Evolutionary conservation across 2,797 vertebrate genomes (phyloP).

Genomic region (Microctenopoma steveboyesi): DNA sequence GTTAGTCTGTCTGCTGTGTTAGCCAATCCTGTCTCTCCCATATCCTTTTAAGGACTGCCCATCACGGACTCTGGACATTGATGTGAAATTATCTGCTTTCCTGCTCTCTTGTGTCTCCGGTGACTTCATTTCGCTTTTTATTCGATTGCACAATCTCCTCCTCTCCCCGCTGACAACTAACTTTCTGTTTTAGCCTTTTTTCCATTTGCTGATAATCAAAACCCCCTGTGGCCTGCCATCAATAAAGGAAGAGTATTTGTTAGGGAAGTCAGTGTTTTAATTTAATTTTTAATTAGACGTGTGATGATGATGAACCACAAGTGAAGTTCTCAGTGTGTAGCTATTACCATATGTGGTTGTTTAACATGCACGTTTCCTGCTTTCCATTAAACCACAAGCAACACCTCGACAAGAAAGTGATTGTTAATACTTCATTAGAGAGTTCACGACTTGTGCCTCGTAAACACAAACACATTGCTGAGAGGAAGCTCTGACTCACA

Average conservation of each 20-base stretch:
- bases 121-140: constrained; percentile 58
- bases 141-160: constrained; percentile 31
- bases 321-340: constrained; percentile 25
- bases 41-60: constrained; percentile 93
- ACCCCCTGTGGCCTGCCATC: constrained; percentile 14
- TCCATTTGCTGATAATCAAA: constrained; percentile 31
- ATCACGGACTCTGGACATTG: constrained; percentile 73
- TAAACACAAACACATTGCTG: constrained; percentile 80
- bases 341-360: constrained; percentile 44
- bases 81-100: constrained; percentile 68
- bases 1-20: constrained; percentile 52
- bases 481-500: constrained; percentile 80
- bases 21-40: constrained; percentile 82
- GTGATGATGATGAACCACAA: constrained; percentile 40
- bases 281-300: constrained; percentile 48
- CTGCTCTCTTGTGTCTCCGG: constrained; percentile 46
- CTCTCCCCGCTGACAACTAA: constrained; percentile 33
- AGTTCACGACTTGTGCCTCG: constrained; percentile 81
- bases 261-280: constrained; percentile 12
- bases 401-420: constrained; percentile 82
- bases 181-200: constrained; percentile 26
- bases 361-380: constrained; percentile 55
- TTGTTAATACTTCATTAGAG: constrained; percentile 83
- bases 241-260: constrained; percentile 9
- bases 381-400: constrained; percentile 70